Percentiles rank a stretch among this genome's conserved stretches.
These are phyloP conservation scores for Branchinecta lindahli DNA, from an alignment of 1,140 invertebrate species.

Conservation along the genomic window DNA sequence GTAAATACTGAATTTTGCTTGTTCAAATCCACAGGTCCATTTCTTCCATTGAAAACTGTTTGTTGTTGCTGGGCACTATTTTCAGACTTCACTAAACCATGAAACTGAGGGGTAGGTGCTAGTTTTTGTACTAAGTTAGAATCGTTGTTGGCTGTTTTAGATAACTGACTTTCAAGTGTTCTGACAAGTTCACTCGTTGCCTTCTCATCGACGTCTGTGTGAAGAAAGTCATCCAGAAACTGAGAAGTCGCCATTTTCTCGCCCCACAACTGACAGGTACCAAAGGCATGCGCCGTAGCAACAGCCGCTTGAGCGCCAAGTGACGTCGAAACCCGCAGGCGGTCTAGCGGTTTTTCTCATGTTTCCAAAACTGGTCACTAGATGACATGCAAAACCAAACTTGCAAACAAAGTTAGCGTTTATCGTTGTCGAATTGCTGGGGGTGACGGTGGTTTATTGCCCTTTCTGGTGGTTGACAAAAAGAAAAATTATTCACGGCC, in stretches of 20 bases:
- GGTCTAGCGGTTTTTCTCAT: too few species aligned
- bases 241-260: constrained; percentile 8
- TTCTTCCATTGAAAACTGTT: background rate
- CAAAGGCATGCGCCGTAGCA: background rate
- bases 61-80: background rate
- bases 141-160: background rate
- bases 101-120: background rate
- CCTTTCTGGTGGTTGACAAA: too few species aligned
- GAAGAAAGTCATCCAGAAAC: constrained; percentile 1
- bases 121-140: background rate
- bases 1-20: constrained; percentile 1
- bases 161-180: constrained; percentile 3
- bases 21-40: background rate
- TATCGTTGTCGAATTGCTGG: too few species aligned
- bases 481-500: too few species aligned
- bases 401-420: too few species aligned
- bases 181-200: constrained; percentile 7
- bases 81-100: background rate
- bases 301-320: background rate
- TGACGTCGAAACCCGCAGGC: too few species aligned
- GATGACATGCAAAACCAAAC: too few species aligned
- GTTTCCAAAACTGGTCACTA: too few species aligned
- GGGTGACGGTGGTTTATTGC: too few species aligned
- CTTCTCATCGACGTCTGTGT: constrained; percentile 9
- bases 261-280: background rate